Evolutionary conservation across 2,797 vertebrate species (phyloP).

Genomic region (Euthynnus affinis): DNA sequence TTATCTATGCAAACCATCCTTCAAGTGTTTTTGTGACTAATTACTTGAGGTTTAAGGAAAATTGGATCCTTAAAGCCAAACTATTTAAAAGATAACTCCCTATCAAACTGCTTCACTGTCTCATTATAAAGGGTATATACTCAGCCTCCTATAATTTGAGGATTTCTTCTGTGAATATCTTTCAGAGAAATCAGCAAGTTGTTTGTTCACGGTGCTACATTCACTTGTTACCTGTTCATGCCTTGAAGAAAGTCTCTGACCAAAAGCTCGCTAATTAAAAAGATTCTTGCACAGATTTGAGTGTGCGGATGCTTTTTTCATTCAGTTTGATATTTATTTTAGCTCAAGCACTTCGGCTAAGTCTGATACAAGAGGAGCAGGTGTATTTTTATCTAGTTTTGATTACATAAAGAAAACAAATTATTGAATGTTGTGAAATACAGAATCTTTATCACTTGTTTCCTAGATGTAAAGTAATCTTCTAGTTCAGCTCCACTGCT

Average conservation of each 20-base stretch:
- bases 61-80: neutral
- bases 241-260: too few species aligned
- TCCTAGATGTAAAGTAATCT: neutral
- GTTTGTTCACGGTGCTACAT: neutral
- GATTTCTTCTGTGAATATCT: neutral
- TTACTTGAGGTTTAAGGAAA: neutral
- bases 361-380: too few species aligned
- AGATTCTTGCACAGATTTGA: too few species aligned
- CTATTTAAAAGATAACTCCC: neutral
- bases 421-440: neutral
- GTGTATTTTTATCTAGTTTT: too few species aligned
- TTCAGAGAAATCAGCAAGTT: neutral
- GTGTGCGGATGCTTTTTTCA: too few species aligned
- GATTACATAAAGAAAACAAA: neutral
- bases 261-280: too few species aligned
- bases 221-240: too few species aligned
- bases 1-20: constrained; percentile 8
- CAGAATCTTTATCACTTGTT: neutral
- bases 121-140: neutral
- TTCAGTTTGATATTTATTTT: too few species aligned
- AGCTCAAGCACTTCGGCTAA: too few species aligned
- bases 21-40: constrained; percentile 3
- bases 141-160: too few species aligned
- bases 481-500: neutral
- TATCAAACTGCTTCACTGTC: neutral